A percentile compares a stretch with the other conserved stretches of the same genome.
Evolutionary conservation across 2,797 vertebrate genomes (phyloP).

Genomic region (Xenops minutus): DNA sequence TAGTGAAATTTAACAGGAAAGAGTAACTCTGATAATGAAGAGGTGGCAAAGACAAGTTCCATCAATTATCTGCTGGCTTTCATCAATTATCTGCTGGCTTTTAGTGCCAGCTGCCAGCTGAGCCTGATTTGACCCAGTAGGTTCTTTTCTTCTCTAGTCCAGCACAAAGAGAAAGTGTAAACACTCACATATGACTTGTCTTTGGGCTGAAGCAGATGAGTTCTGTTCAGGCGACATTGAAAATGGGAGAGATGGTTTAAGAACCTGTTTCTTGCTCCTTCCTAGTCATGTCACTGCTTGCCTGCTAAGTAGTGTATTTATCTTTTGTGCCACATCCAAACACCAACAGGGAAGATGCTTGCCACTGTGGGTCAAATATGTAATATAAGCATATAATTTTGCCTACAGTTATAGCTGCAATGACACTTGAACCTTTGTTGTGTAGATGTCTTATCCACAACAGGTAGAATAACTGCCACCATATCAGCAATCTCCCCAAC

Average conservation of each 20-base stretch:
- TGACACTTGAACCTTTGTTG: background rate
- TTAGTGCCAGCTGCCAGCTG: background rate
- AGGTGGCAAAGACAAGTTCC: background rate
- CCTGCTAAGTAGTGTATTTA: background rate
- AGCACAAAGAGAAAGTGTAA: background rate
- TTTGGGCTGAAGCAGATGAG: background rate
- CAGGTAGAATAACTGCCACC: background rate
- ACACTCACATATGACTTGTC: background rate
- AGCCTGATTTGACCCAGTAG: background rate
- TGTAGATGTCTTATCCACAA: background rate
- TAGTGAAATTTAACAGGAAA: background rate
- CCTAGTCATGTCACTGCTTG: background rate
- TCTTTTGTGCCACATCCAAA: background rate
- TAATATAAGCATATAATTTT: background rate
- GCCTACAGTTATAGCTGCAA: background rate
- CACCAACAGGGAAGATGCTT: background rate
- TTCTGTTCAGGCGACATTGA: background rate
- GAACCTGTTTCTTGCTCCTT: background rate
- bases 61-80: background rate
- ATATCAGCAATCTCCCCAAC: background rate
- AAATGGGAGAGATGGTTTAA: background rate
- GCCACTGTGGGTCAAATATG: background rate
- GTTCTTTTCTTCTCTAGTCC: background rate
- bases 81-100: background rate
- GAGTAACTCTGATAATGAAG: background rate